phyloP scores from a whole-genome alignment of 2,797 vertebrate genomes.

The Phylloscopus collybita region DNA sequence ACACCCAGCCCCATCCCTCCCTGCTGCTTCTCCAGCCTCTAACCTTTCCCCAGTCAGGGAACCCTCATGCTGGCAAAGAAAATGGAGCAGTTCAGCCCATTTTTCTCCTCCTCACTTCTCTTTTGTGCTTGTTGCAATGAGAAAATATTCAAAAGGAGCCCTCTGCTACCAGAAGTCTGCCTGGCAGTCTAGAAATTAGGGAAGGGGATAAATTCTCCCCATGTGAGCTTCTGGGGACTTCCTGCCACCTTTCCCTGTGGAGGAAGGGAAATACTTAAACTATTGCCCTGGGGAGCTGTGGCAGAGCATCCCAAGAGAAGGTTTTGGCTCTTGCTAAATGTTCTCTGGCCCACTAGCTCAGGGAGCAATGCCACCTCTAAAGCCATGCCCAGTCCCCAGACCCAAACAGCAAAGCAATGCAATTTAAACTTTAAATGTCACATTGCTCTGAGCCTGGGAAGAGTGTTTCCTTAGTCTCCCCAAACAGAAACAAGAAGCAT shows the following conservation, averaged over 20 bases:
- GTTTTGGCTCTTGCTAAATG: neutral
- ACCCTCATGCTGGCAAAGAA: neutral
- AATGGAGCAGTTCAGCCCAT: neutral
- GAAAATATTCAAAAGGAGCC: neutral
- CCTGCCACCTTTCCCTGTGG: rapidly evolving
- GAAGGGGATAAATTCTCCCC: neutral
- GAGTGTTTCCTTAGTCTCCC: neutral
- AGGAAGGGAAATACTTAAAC: neutral
- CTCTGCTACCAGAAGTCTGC: neutral
- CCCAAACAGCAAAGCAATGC: neutral
- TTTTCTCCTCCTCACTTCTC: neutral
- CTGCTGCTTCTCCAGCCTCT: neutral
- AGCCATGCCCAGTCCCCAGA: neutral
- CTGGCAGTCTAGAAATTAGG: neutral
- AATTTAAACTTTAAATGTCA: neutral
- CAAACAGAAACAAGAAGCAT: neutral
- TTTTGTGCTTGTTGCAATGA: neutral
- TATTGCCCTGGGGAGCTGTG: neutral
- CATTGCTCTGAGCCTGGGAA: neutral
- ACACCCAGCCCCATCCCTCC: neutral
- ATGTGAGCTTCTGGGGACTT: neutral
- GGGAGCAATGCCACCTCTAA: neutral
- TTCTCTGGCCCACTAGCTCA: neutral
- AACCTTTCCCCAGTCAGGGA: neutral
- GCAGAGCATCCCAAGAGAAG: neutral